Base-by-base conservation (phyloP, 2,888 invertebrate species). In the Marasmarcha lunaedactyla region DNA sequence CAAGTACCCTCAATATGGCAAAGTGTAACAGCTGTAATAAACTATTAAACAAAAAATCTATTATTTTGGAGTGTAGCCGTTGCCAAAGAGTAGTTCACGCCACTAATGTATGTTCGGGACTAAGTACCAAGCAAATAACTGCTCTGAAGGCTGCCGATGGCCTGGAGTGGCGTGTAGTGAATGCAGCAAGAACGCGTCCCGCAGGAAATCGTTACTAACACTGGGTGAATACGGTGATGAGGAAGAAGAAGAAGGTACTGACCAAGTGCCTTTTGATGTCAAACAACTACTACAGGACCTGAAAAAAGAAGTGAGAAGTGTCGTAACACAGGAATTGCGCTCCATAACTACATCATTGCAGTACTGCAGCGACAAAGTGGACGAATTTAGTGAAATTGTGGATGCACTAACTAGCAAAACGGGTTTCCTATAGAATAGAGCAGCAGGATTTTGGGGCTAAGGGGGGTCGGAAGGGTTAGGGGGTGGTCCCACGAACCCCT, bases 81-180 rank as follows among this genome's bases (percentile, higher is more conserved):
- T 38, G 38, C 25, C 33, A 39, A 13, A 37, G 11, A 14, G 14
- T 20, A 35, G 37, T 37, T 3, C 37, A 37, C 6, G 6, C 27
- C 13, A 37, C n/a, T 15, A 84, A 84, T 83, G 62, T 39, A 15
- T 49, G 47, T 34, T 39, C 46, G 1, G 49, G 46, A 5, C 39
- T 49, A 2, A 40, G 42, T 0, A 46, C 39, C 4, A 50, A 50
- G 35, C 47, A 48, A 27, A 15, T 43, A 1, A 35, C 38, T 11
- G 46, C 46, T 0, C 33, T 49, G 6, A 37, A 38, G 13, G 44
- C 42, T 5, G 39, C 49, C 1, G 38, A 40, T 2, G 45, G 36
- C 25, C 26, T 50, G 15, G 47, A 46, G 13, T 48, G 46, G 46
- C 45, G 1, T 50, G 48, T 36, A 33, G n/a, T 1, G 43, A 48